Evolutionary conservation across 2,113 vertebrate genomes (phyloP), one percentile per base, ranked within the genome.

Genomic region (Pheucticus melanocephalus): DNA sequence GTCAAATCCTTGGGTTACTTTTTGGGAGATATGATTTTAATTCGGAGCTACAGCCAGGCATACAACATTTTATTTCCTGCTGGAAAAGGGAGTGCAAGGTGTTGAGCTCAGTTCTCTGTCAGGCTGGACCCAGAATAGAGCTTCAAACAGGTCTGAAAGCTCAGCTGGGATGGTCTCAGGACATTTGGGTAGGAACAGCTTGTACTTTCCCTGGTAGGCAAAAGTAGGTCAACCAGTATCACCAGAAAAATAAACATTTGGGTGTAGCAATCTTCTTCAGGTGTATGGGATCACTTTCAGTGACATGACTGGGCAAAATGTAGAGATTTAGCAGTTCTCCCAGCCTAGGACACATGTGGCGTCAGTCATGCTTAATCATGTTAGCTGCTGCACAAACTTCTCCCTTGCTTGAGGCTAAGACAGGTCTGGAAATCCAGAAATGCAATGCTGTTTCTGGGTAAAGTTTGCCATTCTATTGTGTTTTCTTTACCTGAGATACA

Each of bases 391-490:
- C 77, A 50, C 69, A 82, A 76, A 85, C 39, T 89, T 94, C 79
- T 94, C 75, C 31, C 70, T 94, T 84, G 81, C 94, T 94, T 82
- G 64, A 82, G 84, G 94, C 86, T 88, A 92, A 87, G 50, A 94
- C 40, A 65, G 73, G 63, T 59, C 81, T 71, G 79, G n/a, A 86
- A 83, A 88, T 59, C 79, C 66, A 93, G 64, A 94, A 90, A 65
- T 59, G 42, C 59, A 70, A 30, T 37, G 53, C 39, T 77, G 37
- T 71, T 91, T 83, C 85, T 81, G 54, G 63, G 22, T 57, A 59
- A 69, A 39, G 72, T 81, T 92, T 85, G 33, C 37, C 65, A 19
- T 73, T 93, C 39, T 63, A 24, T 59, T 82, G 39, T 76, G 63
- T 69, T 95, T 95, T 90, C 76, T 83, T 88, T 60, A 78, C 44